phyloP scores from a whole-genome alignment of 2,113 vertebrate genomes.

The Cyanistes caeruleus region DNA sequence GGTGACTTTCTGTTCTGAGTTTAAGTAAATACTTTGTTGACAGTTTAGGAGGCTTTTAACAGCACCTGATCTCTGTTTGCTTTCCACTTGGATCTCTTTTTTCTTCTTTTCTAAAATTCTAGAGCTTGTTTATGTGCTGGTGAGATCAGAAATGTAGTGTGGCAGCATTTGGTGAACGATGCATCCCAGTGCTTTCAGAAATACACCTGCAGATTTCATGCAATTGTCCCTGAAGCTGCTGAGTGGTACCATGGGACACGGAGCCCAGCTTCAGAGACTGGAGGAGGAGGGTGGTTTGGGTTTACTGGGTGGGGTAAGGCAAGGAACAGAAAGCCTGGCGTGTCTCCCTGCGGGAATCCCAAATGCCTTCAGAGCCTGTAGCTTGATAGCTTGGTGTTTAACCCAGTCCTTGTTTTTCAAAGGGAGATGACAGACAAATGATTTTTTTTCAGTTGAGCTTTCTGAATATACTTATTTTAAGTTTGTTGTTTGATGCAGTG shows the following conservation, averaged over 20 bases:
- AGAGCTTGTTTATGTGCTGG: background rate
- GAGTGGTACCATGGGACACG: background rate
- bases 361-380: background rate
- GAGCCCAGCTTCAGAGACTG: background rate
- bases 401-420: background rate
- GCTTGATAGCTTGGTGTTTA: background rate
- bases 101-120: background rate
- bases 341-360: background rate
- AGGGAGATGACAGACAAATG: background rate
- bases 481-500: background rate
- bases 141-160: background rate
- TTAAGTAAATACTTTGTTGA: constrained; percentile 21
- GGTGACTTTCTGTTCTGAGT: constrained; percentile 1
- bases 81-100: background rate
- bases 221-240: background rate
- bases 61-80: background rate
- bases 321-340: background rate
- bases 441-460: background rate
- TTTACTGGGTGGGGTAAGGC: background rate
- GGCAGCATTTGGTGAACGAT: background rate
- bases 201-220: background rate
- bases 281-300: background rate
- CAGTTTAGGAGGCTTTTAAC: constrained; percentile 10
- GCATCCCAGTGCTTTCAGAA: background rate
- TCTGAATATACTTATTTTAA: background rate